Percentiles rank a stretch among this genome's conserved stretches.
phyloP scores from a whole-genome alignment of 2,888 invertebrate genomes.

The Pheosia gnoma region DNA sequence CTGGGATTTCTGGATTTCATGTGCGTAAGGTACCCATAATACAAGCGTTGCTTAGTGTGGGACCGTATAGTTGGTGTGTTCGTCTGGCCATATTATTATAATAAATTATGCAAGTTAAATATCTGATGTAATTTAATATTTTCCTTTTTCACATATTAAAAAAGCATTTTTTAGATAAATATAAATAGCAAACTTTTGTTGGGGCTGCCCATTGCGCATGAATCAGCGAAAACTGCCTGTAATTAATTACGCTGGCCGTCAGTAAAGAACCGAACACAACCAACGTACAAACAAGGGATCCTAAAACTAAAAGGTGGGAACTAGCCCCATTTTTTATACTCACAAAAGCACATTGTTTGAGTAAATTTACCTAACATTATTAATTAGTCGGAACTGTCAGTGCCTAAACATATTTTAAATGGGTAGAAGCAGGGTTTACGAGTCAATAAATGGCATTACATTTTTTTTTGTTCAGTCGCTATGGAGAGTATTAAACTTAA shows the following conservation, averaged over 20 bases:
- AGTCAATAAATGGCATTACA: background rate
- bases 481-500: background rate
- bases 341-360: slow-evolving; percentile 2
- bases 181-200: background rate
- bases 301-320: slow-evolving; percentile 5
- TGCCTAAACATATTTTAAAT: background rate
- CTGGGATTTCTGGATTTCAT: no score
- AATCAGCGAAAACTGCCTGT: slow-evolving; percentile 56
- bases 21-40: no score
- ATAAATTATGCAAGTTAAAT: no score
- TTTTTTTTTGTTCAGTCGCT: background rate
- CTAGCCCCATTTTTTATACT: slow-evolving; percentile 1
- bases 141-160: no score
- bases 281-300: slow-evolving; percentile 22
- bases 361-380: slow-evolving; percentile 1
- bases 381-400: slow-evolving; percentile 1
- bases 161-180: no score
- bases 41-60: no score
- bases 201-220: slow-evolving; percentile 52
- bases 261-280: slow-evolving; percentile 40
- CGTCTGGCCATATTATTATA: no score
- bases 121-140: no score
- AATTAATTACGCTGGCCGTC: slow-evolving; percentile 55
- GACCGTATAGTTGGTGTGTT: no score
- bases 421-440: background rate